Percentiles rank a stretch among this genome's conserved stretches.
Conservation (phyloP, 23 tunicate genomes). For the Botrylloides violaceus region DNA sequence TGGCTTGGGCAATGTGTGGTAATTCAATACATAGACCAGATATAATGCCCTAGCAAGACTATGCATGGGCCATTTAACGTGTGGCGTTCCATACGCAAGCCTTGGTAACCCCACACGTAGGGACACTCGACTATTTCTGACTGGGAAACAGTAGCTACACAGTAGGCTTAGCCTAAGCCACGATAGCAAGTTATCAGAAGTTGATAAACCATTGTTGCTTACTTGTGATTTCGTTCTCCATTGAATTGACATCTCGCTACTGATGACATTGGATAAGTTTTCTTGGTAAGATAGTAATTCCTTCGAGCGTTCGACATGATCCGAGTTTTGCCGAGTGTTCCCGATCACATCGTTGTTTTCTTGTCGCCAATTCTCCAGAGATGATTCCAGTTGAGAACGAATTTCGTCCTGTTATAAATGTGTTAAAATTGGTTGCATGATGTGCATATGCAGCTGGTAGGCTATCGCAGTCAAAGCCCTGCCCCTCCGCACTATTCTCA, state of each 20-base stretch:
- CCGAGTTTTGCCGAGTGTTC: neutral
- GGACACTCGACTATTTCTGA: too few species aligned
- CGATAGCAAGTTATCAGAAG: too few species aligned
- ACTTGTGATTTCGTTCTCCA: neutral
- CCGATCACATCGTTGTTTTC: neutral
- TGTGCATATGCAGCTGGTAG: neutral
- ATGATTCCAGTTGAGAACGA: neutral
- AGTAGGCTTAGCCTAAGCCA: too few species aligned
- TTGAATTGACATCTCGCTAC: neutral
- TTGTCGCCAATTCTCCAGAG: neutral
- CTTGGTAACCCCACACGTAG: too few species aligned
- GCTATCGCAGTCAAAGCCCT: too few species aligned
- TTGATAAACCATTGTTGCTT: neutral
- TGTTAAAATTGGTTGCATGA: neutral
- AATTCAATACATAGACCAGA: too few species aligned
- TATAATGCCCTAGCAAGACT: too few species aligned
- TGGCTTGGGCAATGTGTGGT: too few species aligned
- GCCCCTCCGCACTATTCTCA: too few species aligned
- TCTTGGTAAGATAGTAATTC: neutral
- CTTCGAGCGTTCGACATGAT: neutral
- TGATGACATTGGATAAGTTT: neutral
- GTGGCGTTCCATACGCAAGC: too few species aligned
- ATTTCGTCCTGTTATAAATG: conserved; percentile 3
- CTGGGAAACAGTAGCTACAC: too few species aligned
- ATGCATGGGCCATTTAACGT: too few species aligned